Evolutionary conservation across 2,797 vertebrate species (phyloP).

Genomic region (Gorsachius magnificus): DNA sequence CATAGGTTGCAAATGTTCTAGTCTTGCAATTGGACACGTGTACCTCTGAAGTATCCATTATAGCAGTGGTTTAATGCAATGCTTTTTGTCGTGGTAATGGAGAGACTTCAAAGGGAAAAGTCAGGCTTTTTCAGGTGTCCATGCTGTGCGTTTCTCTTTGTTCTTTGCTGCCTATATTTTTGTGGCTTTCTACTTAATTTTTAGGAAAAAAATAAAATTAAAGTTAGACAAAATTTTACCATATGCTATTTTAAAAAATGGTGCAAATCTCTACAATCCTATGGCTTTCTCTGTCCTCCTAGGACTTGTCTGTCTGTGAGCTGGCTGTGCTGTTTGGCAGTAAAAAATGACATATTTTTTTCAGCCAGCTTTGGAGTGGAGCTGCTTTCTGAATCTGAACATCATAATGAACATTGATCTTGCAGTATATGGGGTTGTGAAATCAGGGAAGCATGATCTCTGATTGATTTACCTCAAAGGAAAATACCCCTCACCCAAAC

Average conservation of each 20-base stretch:
- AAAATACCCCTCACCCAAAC: background rate
- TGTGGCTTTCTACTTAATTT: background rate
- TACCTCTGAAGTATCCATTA: background rate
- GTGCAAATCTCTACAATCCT: background rate
- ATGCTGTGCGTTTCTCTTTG: background rate
- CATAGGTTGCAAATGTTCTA: background rate
- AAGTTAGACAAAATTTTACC: background rate
- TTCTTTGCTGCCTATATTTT: background rate
- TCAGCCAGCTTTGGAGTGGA: background rate
- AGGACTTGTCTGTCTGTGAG: background rate
- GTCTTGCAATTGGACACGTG: background rate
- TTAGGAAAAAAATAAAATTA: background rate
- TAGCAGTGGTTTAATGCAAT: background rate
- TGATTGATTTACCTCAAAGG: background rate
- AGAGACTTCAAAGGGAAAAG: background rate
- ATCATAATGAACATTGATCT: slow-evolving; percentile 7
- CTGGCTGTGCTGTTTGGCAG: background rate
- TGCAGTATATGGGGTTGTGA: background rate
- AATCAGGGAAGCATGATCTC: background rate
- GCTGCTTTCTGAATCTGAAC: slow-evolving; percentile 16
- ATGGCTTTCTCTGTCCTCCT: background rate
- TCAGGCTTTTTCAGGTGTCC: background rate
- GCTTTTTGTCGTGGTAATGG: background rate
- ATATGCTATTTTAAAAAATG: background rate
- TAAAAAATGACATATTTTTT: background rate